phyloP scores from a whole-genome alignment of 2,888 invertebrate genomes.

The Busseola fusca region DNA sequence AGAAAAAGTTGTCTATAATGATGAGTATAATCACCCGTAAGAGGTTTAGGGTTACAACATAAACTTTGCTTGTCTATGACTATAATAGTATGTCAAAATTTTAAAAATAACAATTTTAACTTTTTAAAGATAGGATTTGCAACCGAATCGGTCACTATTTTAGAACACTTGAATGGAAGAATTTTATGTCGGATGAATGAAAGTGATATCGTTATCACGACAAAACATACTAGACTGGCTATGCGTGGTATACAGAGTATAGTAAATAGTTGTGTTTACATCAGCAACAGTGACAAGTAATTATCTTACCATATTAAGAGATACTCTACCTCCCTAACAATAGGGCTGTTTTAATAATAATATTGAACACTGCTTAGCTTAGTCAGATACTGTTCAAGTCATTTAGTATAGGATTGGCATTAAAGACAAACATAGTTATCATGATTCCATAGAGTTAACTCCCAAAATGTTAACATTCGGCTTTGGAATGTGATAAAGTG shows the following conservation, averaged over 20 bases:
- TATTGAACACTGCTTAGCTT: slow-evolving; percentile 27
- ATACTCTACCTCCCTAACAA: slow-evolving; percentile 17
- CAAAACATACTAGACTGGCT: neutral
- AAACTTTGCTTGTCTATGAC: neutral
- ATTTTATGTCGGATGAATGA: slow-evolving; percentile 11
- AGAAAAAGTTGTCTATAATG: neutral
- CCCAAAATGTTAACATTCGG: slow-evolving; percentile 6
- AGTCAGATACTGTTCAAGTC: slow-evolving; percentile 5
- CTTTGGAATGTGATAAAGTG: slow-evolving; percentile 31
- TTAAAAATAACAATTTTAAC: slow-evolving; percentile 22
- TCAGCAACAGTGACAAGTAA: slow-evolving; percentile 10
- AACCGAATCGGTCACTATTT: slow-evolving; percentile 26
- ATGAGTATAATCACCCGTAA: neutral
- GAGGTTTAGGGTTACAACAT: neutral
- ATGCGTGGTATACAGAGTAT: slow-evolving; percentile 4
- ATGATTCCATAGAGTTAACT: neutral
- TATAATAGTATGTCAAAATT: slow-evolving; percentile 38
- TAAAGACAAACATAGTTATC: slow-evolving; percentile 7
- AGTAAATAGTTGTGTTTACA: slow-evolving; percentile 13
- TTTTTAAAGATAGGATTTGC: slow-evolving; percentile 15
- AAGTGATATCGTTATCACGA: slow-evolving; percentile 21
- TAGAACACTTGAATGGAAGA: slow-evolving; percentile 44
- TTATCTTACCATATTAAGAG: slow-evolving; percentile 25
- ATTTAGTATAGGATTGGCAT: neutral
- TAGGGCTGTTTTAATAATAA: slow-evolving; percentile 11